A percentile compares a stretch with the other conserved stretches of the same genome.
phyloP scores from a whole-genome alignment of 2,113 vertebrate species.

The Speoplatyrhinus poulsoni region DNA sequence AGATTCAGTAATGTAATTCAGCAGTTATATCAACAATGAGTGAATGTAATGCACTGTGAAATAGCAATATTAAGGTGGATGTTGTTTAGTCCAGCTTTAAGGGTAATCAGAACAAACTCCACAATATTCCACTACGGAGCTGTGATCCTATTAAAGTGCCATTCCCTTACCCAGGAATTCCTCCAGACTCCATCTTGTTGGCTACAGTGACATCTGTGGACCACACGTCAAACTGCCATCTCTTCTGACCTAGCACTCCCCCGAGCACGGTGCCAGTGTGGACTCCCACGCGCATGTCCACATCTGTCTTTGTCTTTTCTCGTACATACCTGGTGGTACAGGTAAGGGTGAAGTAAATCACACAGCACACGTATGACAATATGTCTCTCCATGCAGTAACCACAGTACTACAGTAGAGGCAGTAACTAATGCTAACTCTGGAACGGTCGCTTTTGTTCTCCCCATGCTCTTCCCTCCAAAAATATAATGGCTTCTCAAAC shows the following conservation, averaged over 20 bases:
- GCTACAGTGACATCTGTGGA: conserved; percentile 95
- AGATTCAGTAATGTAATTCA: no score
- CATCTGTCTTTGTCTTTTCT: conserved; percentile 89
- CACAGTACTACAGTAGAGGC: background rate
- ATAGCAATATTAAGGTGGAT: no score
- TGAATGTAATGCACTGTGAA: no score
- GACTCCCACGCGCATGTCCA: conserved; percentile 96
- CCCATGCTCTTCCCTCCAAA: no score
- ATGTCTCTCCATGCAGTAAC: background rate
- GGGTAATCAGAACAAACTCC: no score
- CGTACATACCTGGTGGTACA: conserved; percentile 82
- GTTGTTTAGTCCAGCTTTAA: no score
- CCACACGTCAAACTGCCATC: conserved; percentile 98
- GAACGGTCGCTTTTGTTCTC: no score
- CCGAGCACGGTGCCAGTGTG: conserved; percentile 93
- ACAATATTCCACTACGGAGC: background rate
- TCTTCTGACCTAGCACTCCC: conserved; percentile 93
- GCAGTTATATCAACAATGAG: no score
- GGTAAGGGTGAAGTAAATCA: background rate
- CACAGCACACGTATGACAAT: background rate
- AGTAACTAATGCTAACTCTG: no score
- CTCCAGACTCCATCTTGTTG: conserved; percentile 96
- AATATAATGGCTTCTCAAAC: no score
- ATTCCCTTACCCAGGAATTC: conserved; percentile 85
- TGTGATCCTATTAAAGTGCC: background rate